Evolutionary conservation across 64 coral and sea anemone genomes (phyloP), one percentile per base, ranked within the genome.

Genomic region (Catalaphyllia jardinei): DNA sequence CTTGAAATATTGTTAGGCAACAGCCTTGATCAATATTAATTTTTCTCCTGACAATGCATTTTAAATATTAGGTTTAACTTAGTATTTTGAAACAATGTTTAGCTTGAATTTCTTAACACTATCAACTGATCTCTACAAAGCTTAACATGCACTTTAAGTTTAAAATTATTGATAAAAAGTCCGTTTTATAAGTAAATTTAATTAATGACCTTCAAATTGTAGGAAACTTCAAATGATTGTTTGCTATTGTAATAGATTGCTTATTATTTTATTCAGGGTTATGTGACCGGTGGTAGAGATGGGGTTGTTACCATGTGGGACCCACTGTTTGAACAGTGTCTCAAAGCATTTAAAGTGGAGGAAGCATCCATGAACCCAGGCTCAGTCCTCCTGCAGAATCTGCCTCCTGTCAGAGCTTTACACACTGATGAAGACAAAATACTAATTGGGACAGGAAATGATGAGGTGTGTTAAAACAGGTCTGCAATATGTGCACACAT

Each of bases 261-360:
- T 2, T 12, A 17, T 61, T 55, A 29, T 30, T 61, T 61, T 5
- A 8, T 80, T 24, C 54, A 99, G 97, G 97, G 97, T 73, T 99
- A 91, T 84, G 97, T 99, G 28, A 99, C 97, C 50, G 97, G 97
- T 50, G 97, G 97, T 25, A 87, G 84, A 73, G 97, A 99, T 74
- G 97, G 97, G 20, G 97, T 99, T 0, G 97, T 99, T 38, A 86
- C 95, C 2, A 93, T 99, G 87, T 99, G 97, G 97, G 97, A 99
- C 71, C 87, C 87, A 57, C 79, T 86, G 54, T 99, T 99, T 89
- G 97, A 99, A 28, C 88, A 99, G 42, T 99, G 97, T 71, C 78
- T 99, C 0, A 99, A 93, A 62, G 97, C 97, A 39, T 99, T 99
- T 78, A 99, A 95, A 18, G 94, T 99, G 13, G 97, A 99, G 75